Percentiles rank a stretch among this genome's conserved stretches.
These are phyloP conservation scores for Rotaria magnacalcarata DNA, from an alignment of 2,888 invertebrate genomes.

Conservation along the genomic window DNA sequence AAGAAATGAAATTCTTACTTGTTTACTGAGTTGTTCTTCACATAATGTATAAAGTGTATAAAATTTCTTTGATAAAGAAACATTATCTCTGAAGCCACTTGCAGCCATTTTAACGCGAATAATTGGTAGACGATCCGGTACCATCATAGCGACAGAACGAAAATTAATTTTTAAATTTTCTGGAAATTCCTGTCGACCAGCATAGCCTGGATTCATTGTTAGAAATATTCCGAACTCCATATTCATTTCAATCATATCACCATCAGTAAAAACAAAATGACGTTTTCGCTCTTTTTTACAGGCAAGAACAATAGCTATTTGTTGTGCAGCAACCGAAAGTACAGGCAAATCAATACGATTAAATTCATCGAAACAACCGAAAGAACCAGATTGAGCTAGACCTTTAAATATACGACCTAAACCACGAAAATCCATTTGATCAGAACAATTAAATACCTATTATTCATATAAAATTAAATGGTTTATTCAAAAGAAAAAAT, in stretches of 20 bases:
- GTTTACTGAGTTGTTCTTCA: slow-evolving; percentile 61
- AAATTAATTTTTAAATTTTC: slow-evolving; percentile 61
- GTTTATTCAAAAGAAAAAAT: too few species aligned
- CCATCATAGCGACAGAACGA: slow-evolving; percentile 61
- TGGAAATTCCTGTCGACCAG: slow-evolving; percentile 60
- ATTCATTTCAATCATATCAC: slow-evolving; percentile 83
- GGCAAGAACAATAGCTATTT: slow-evolving; percentile 79
- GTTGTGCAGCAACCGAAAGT: slow-evolving; percentile 87
- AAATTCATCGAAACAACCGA: slow-evolving; percentile 61
- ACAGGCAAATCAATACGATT: slow-evolving; percentile 80
- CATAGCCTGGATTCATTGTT: slow-evolving; percentile 71
- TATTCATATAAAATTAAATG: too few species aligned
- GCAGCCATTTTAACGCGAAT: slow-evolving; percentile 60
- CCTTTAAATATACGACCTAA: slow-evolving; percentile 60
- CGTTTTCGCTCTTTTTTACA: slow-evolving; percentile 89
- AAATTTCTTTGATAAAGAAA: slow-evolving; percentile 58
- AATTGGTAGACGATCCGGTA: slow-evolving; percentile 60
- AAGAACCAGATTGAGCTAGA: slow-evolving; percentile 60
- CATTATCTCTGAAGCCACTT: slow-evolving; percentile 59
- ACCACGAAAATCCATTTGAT: slow-evolving; percentile 61
- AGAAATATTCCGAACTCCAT: slow-evolving; percentile 93
- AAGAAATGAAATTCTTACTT: slow-evolving; percentile 48
- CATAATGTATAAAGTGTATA: slow-evolving; percentile 60
- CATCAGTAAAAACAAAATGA: slow-evolving; percentile 84
- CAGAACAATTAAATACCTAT: slow-evolving; percentile 58